Percentiles rank a stretch among this genome's conserved stretches.
Evolutionary conservation across 37 sponge, comb jelly and placozoan species (phyloP).

Genomic region (Halichondria panicea): DNA sequence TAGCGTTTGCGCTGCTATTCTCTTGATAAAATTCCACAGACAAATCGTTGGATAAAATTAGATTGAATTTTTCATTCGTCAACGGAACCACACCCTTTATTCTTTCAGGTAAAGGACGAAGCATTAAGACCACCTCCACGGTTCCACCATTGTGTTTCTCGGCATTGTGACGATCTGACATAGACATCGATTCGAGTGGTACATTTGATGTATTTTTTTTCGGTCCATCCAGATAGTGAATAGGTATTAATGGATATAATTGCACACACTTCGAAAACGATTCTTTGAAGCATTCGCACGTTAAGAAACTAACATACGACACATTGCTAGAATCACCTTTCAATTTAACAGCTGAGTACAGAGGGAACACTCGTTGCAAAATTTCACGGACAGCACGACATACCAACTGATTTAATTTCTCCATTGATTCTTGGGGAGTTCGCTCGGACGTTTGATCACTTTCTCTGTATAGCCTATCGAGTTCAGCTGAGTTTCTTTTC

Average conservation of each 20-base stretch:
- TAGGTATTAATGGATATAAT: conserved; percentile 16
- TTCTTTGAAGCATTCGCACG: conserved; percentile 21
- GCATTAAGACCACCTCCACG: conserved; percentile 6
- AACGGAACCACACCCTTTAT: not conserved
- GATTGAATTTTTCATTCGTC: conserved; percentile 2
- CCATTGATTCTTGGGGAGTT: too few relatives aligned
- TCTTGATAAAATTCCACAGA: too few relatives aligned
- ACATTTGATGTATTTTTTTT: not conserved
- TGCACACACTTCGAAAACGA: not conserved
- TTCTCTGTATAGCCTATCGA: too few relatives aligned
- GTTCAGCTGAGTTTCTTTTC: too few relatives aligned
- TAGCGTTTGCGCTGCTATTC: too few relatives aligned
- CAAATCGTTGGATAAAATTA: not conserved
- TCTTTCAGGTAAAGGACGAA: not conserved
- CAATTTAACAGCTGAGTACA: conserved; percentile 4
- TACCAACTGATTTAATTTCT: too few relatives aligned
- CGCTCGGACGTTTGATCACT: too few relatives aligned
- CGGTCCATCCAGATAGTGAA: conserved; percentile 1
- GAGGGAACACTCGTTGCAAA: conserved; percentile 27
- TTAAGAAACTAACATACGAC: conserved; percentile 14
- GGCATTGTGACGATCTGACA: not conserved
- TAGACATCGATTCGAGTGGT: not conserved
- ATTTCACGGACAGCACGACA: too few relatives aligned
- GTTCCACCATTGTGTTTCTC: conserved; percentile 7
- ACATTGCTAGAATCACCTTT: conserved; percentile 13